Percentiles rank a stretch among this genome's conserved stretches.
phyloP scores from a whole-genome alignment of 2,888 invertebrate genomes.

The Leptopilina drosophilae region DNA sequence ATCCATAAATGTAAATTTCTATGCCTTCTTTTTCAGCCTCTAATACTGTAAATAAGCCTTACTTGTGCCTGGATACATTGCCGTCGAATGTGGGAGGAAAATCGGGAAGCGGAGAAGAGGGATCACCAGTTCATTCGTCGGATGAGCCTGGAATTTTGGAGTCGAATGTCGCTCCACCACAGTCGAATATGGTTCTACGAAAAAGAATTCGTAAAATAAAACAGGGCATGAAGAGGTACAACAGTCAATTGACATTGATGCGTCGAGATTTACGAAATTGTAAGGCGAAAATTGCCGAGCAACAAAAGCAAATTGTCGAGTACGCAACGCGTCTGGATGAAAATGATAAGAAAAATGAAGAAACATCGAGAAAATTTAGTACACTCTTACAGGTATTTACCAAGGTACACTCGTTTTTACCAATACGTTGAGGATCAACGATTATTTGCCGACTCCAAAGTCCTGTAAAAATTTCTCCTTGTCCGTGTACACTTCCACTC shows the following conservation, averaged over 20 bases:
- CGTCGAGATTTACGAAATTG: conserved; percentile 88
- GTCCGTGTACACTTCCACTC: too few species aligned
- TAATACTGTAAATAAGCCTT: conserved; percentile 72
- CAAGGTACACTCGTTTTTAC: conserved; percentile 63
- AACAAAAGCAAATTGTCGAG: conserved; percentile 90
- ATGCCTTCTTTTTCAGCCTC: conserved; percentile 64
- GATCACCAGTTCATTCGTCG: conserved; percentile 78
- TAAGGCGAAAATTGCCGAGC: conserved; percentile 89
- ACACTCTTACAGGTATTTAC: conserved; percentile 86
- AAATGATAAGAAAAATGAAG: conserved; percentile 93
- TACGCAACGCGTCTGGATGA: conserved; percentile 92
- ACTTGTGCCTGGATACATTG: conserved; percentile 73
- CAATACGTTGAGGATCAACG: background rate
- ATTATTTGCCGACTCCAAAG: background rate
- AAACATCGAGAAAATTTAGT: conserved; percentile 92
- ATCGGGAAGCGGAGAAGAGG: conserved; percentile 76
- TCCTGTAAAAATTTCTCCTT: too few species aligned
- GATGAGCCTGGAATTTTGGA: conserved; percentile 73
- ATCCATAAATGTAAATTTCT: too few species aligned
- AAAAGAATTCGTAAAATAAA: conserved; percentile 92
- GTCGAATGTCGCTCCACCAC: conserved; percentile 78
- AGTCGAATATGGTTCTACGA: conserved; percentile 90
- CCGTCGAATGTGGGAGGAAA: conserved; percentile 79
- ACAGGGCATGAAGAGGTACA: conserved; percentile 93
- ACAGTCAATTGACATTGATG: conserved; percentile 87